Evolutionary conservation across 1,140 invertebrate genomes (phyloP).

Genomic region (Odontomachus brunneus): DNA sequence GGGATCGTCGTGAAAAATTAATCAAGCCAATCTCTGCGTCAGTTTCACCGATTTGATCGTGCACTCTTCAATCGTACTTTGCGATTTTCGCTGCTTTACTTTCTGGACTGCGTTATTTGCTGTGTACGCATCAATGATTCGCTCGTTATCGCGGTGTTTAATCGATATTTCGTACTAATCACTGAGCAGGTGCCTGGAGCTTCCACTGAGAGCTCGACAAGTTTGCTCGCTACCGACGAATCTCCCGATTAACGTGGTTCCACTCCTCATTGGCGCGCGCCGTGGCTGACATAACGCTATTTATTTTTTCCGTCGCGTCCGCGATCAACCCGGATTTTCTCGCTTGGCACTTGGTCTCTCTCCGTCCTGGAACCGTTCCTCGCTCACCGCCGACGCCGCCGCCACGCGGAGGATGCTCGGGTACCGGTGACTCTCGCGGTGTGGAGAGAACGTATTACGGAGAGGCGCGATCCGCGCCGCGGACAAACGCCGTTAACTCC

Average conservation of each 20-base stretch:
- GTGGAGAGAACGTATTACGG: slow-evolving; percentile 64
- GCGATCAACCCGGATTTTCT: slow-evolving; percentile 42
- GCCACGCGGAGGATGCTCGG: background rate
- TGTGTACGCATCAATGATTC: no score
- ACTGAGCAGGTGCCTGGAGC: no score
- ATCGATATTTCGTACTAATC: no score
- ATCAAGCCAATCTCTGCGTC: no score
- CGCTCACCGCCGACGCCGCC: slow-evolving; percentile 28
- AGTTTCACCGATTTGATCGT: no score
- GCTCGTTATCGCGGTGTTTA: no score
- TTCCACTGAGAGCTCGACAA: no score
- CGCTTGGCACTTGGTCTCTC: background rate
- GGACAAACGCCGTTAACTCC: slow-evolving; percentile 81
- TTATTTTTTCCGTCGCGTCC: slow-evolving; percentile 23
- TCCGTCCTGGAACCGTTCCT: slow-evolving; percentile 72
- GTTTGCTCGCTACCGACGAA: no score
- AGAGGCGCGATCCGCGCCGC: slow-evolving; percentile 72
- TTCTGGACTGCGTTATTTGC: no score
- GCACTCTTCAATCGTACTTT: no score
- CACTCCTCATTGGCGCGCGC: background rate
- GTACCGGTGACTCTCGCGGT: slow-evolving; percentile 39
- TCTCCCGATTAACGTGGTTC: background rate
- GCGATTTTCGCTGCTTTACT: no score
- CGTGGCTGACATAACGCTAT: background rate
- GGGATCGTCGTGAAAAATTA: background rate